Percentiles rank a stretch among this genome's conserved stretches.
Conservation (phyloP, 2,797 vertebrate species). For the Peromyscus eremicus region DNA sequence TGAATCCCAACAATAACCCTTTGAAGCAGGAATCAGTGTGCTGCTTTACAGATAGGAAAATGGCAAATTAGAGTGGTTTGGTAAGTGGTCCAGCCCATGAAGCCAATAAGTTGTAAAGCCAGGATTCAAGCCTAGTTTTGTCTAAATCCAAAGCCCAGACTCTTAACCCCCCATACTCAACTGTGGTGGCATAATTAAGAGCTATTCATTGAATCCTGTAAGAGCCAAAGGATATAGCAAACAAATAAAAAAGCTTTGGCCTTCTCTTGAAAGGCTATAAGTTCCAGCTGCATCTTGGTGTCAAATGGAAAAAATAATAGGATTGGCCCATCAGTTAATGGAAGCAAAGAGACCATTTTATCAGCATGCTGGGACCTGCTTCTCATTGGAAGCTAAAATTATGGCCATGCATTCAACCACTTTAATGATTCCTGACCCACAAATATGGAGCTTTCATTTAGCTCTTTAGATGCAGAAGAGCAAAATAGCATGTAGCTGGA, state of each 20-base stretch:
- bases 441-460: constrained; percentile 26
- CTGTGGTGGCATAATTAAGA: constrained; percentile 56
- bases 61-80: constrained; percentile 29
- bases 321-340: constrained; percentile 34
- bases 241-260: constrained; percentile 73
- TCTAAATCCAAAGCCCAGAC: constrained; percentile 39
- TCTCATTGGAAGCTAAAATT: constrained; percentile 52
- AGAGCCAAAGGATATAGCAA: constrained; percentile 58
- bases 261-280: constrained; percentile 71
- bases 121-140: constrained; percentile 37
- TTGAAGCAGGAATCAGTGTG: constrained; percentile 39
- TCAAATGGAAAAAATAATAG: constrained; percentile 67
- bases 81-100: constrained; percentile 48
- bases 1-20: constrained; percentile 58
- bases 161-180: constrained; percentile 33
- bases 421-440: constrained; percentile 31
- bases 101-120: background rate
- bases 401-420: constrained; percentile 60
- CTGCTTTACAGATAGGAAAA: constrained; percentile 62
- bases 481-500: constrained; percentile 54
- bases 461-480: constrained; percentile 44
- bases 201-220: constrained; percentile 60
- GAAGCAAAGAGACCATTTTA: constrained; percentile 43
- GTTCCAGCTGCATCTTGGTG: constrained; percentile 52
- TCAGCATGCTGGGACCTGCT: background rate